Evolutionary conservation across 2,113 vertebrate species (phyloP).

Genomic region (Chlamydotis undulata): DNA sequence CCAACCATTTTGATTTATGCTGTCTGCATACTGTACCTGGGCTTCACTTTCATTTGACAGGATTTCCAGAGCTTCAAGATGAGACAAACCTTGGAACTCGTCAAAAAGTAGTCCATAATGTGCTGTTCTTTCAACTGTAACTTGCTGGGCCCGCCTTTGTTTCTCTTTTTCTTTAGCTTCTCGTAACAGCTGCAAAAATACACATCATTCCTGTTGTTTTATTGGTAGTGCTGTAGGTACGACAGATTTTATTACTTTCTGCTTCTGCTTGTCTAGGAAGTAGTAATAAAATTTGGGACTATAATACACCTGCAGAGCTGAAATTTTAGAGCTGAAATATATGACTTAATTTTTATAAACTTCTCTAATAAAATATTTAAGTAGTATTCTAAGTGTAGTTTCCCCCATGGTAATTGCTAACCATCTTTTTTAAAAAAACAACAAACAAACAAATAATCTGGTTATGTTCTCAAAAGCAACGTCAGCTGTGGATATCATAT

Average conservation of each 20-base stretch:
- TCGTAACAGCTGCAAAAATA: slow-evolving; percentile 85
- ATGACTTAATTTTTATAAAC: neutral
- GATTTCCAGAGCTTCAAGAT: slow-evolving; percentile 98
- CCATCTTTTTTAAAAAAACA: neutral
- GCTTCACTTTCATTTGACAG: slow-evolving; percentile 95
- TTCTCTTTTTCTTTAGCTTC: slow-evolving; percentile 98
- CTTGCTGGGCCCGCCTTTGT: slow-evolving; percentile 84
- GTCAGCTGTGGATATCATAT: neutral
- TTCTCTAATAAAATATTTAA: slow-evolving; percentile 14
- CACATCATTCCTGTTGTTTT: neutral
- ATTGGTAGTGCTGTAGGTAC: neutral
- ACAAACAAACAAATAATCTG: neutral
- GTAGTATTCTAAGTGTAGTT: neutral
- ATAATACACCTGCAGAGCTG: neutral
- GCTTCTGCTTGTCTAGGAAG: neutral
- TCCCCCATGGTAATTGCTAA: neutral
- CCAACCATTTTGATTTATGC: neutral
- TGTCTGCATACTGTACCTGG: slow-evolving; percentile 77
- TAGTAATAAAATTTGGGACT: neutral
- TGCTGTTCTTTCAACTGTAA: slow-evolving; percentile 84
- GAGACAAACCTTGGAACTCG: slow-evolving; percentile 95
- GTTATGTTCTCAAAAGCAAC: neutral
- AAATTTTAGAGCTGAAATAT: neutral
- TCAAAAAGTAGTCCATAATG: slow-evolving; percentile 97
- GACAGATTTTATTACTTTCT: neutral